phyloP scores from a whole-genome alignment of 2,113 vertebrate species.

The Dascyllus trimaculatus region DNA sequence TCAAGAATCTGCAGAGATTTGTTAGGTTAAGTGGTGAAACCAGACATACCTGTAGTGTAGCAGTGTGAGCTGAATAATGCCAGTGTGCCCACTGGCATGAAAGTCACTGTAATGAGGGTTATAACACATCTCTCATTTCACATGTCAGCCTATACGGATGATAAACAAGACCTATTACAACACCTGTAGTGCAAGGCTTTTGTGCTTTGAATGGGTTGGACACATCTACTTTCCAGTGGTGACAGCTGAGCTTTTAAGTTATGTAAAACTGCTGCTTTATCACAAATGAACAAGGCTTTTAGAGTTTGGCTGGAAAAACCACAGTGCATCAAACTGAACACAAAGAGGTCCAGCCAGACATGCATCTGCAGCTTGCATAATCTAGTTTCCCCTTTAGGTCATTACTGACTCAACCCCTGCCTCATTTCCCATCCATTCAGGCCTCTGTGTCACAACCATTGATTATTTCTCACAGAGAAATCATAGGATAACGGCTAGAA shows the following conservation, averaged over 20 bases:
- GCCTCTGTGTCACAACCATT: neutral
- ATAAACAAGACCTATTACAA: conserved; percentile 7
- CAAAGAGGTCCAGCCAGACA: neutral
- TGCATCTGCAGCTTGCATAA: neutral
- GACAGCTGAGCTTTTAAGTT: conserved; percentile 14
- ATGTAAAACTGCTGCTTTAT: neutral
- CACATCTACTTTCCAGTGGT: conserved; percentile 1
- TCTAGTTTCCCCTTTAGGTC: neutral
- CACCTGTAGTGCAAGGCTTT: conserved; percentile 1
- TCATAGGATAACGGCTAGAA: neutral
- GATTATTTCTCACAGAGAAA: conserved; percentile 14
- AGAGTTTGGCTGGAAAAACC: neutral
- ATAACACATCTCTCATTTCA: conserved; percentile 16
- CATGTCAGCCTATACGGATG: neutral
- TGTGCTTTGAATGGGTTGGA: neutral
- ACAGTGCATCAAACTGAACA: neutral
- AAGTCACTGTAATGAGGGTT: conserved; percentile 14
- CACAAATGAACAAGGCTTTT: neutral
- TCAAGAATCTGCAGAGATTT: neutral
- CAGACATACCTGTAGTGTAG: neutral
- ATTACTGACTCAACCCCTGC: neutral
- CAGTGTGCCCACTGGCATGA: neutral
- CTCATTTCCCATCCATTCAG: neutral
- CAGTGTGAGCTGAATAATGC: neutral
- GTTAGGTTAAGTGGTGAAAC: neutral